A percentile compares a stretch with the other conserved stretches of the same genome.
phyloP scores from a whole-genome alignment of 2,888 invertebrate species.

The Xestoiulus laeticollis region DNA sequence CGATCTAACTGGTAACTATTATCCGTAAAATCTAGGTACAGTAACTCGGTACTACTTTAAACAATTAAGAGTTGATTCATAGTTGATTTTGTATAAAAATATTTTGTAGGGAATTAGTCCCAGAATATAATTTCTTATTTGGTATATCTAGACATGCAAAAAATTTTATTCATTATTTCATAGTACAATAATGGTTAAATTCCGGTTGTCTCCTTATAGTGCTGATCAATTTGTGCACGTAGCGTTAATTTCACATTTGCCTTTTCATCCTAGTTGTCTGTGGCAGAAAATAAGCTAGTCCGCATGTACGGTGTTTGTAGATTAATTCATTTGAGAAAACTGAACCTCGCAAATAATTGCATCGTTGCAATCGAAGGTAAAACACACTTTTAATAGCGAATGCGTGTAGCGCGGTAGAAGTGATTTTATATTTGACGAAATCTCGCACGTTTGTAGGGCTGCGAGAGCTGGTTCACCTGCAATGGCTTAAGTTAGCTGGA shows the following conservation, averaged over 20 bases:
- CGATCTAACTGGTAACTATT: no score
- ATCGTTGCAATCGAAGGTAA: constrained; percentile 84
- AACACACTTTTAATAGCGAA: not conserved
- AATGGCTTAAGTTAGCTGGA: constrained; percentile 83
- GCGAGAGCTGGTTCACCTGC: constrained; percentile 81
- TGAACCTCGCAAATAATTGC: constrained; percentile 87
- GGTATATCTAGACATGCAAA: no score
- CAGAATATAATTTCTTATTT: no score
- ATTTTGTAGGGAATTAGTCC: constrained; percentile 45
- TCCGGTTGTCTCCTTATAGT: no score
- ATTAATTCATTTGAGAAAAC: constrained; percentile 78
- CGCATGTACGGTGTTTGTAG: constrained; percentile 88
- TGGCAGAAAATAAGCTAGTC: constrained; percentile 83
- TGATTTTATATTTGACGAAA: not conserved
- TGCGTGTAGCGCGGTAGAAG: not conserved
- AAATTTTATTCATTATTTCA: no score
- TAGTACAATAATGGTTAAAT: no score
- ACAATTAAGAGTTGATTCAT: constrained; percentile 43
- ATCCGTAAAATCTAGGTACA: no score
- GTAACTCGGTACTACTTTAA: not conserved
- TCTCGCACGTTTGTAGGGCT: constrained; percentile 67
- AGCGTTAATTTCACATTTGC: not conserved
- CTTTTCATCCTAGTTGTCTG: constrained; percentile 75
- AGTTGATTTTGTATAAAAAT: not conserved
- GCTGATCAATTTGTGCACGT: not conserved